Percentiles rank a stretch among this genome's conserved stretches.
phyloP scores from a whole-genome alignment of 1,140 invertebrate species.

The Planococcus citri region DNA sequence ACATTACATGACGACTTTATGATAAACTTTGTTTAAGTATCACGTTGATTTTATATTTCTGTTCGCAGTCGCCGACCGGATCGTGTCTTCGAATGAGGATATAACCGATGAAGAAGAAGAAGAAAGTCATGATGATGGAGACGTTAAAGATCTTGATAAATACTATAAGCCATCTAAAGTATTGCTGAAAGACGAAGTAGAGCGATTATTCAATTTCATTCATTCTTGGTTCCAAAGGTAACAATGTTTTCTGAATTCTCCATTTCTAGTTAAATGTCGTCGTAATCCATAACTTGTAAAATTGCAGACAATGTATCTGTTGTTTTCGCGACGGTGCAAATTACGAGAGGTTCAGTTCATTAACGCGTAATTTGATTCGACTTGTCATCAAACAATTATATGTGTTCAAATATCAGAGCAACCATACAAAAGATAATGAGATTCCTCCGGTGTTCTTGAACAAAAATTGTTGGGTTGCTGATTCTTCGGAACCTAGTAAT shows the following conservation, averaged over 20 bases:
- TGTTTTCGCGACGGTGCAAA: slow-evolving; percentile 43
- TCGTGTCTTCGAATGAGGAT: slow-evolving; percentile 11
- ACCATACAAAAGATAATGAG: slow-evolving; percentile 24
- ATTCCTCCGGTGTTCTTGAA: slow-evolving; percentile 22
- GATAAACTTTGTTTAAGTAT: too few species aligned
- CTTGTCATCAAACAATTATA: slow-evolving; percentile 29
- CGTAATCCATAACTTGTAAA: slow-evolving; percentile 13
- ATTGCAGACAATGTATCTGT: slow-evolving; percentile 40
- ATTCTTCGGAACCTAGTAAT: background rate
- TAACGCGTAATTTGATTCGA: slow-evolving; percentile 38
- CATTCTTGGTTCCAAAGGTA: slow-evolving; percentile 24
- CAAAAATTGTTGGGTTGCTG: slow-evolving; percentile 19
- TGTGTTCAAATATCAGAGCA: slow-evolving; percentile 22
- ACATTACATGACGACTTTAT: too few species aligned
- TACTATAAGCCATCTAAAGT: slow-evolving; percentile 5
- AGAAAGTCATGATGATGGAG: slow-evolving; percentile 20
- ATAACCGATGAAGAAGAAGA: slow-evolving; percentile 21
- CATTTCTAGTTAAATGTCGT: background rate
- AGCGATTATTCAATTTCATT: slow-evolving; percentile 23
- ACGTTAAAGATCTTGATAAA: slow-evolving; percentile 13
- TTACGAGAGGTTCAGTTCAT: slow-evolving; percentile 41
- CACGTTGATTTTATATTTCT: too few species aligned
- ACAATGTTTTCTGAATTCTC: background rate
- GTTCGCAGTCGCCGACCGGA: background rate
- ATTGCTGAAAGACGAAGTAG: slow-evolving; percentile 22